phyloP scores from a whole-genome alignment of 2,113 vertebrate genomes.

The Rhadina sibilatrix region DNA sequence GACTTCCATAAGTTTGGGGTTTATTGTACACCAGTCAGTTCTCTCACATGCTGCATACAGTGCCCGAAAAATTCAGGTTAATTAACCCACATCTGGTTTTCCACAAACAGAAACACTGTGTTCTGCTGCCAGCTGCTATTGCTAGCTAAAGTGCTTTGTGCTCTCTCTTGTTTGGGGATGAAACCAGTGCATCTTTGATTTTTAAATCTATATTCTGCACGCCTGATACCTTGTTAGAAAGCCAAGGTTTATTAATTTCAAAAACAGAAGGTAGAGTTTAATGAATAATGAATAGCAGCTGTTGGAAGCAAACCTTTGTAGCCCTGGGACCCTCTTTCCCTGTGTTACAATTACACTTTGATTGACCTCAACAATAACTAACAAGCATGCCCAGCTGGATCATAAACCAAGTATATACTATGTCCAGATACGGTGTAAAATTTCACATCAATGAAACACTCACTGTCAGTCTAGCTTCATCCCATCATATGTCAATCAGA shows the following conservation, averaged over 20 bases:
- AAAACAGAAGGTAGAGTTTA: conserved; percentile 63
- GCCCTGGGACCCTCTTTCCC: conserved; percentile 47
- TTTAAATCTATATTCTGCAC: conserved; percentile 23
- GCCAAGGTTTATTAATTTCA: conserved; percentile 65
- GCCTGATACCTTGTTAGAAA: conserved; percentile 46
- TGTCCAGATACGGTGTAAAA: conserved; percentile 62
- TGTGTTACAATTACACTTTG: conserved; percentile 70
- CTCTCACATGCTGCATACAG: background rate
- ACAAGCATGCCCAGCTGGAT: conserved; percentile 62
- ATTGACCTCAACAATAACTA: conserved; percentile 71
- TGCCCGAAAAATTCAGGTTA: background rate
- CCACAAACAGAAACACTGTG: background rate
- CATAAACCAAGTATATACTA: conserved; percentile 50
- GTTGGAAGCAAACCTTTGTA: conserved; percentile 58
- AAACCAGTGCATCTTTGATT: conserved; percentile 33
- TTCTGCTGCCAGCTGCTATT: background rate
- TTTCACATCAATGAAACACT: conserved; percentile 60
- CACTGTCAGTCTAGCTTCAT: conserved; percentile 11
- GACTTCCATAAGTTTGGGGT: background rate
- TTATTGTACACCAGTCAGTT: conserved; percentile 3
- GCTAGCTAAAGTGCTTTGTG: background rate
- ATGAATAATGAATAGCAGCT: conserved; percentile 70
- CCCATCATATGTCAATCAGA: conserved; percentile 33
- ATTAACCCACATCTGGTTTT: conserved; percentile 51
- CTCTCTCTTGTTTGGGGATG: conserved; percentile 4